A percentile compares a stretch with the other conserved stretches of the same genome.
Conservation (phyloP, 2,797 vertebrate genomes). For the Neosalanx taihuensis region DNA sequence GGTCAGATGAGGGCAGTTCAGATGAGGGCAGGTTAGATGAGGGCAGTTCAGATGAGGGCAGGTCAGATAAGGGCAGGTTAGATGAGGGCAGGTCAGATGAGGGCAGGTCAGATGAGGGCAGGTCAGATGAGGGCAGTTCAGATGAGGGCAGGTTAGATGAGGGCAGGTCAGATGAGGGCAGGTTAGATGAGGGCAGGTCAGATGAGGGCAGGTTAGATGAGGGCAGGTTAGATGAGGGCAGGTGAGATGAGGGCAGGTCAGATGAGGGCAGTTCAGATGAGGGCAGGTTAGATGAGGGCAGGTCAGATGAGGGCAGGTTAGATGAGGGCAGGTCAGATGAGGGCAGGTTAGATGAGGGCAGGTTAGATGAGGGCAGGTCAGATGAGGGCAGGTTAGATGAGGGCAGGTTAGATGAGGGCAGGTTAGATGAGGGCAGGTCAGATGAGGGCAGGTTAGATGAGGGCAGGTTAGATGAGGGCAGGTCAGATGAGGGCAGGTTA, state of each 20-base stretch:
- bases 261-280: too few species aligned
- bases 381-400: too few species aligned
- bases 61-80: neutral
- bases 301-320: too few species aligned
- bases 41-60: neutral
- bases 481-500: too few species aligned
- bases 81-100: neutral
- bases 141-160: too few species aligned
- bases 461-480: neutral
- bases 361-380: neutral
- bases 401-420: too few species aligned
- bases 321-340: neutral
- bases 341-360: neutral
- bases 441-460: neutral
- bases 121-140: too few species aligned
- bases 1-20: neutral
- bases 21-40: neutral
- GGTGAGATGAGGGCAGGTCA: too few species aligned
- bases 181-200: neutral
- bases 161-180: neutral
- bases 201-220: neutral
- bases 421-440: neutral
- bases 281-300: neutral
- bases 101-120: too few species aligned
- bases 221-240: too few species aligned